phyloP scores from a whole-genome alignment of 1,140 invertebrate genomes.

The Brachionus sp. region DNA sequence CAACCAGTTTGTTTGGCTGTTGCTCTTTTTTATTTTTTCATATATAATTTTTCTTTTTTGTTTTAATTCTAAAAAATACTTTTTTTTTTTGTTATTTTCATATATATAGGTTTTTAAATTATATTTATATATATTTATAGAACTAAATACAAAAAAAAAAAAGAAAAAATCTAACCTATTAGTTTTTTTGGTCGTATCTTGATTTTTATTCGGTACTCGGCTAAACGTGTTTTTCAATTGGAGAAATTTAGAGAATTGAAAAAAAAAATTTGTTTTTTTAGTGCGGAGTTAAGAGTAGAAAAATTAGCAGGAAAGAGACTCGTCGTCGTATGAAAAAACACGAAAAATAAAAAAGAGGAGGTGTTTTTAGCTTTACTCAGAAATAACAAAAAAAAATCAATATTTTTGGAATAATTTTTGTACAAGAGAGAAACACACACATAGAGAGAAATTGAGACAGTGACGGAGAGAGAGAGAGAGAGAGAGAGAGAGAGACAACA shows the following conservation, averaged over 20 bases:
- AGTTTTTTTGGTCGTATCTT: background rate
- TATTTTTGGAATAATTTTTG: conserved; percentile 33
- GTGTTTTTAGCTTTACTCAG: background rate
- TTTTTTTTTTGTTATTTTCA: too few species aligned
- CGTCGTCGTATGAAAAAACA: background rate
- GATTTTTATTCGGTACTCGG: conserved; percentile 2
- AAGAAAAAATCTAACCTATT: background rate
- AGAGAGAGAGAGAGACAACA: background rate
- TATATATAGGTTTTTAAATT: background rate
- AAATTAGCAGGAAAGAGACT: conserved; percentile 29
- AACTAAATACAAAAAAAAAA: too few species aligned
- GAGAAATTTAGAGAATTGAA: background rate
- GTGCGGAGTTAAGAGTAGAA: background rate
- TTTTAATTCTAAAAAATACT: too few species aligned
- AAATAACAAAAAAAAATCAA: conserved; percentile 19
- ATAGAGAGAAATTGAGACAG: too few species aligned
- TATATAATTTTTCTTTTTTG: too few species aligned
- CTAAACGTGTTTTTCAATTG: conserved; percentile 20
- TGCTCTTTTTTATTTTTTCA: too few species aligned
- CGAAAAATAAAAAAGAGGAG: background rate
- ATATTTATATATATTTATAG: background rate
- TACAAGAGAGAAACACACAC: background rate
- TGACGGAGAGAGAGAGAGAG: background rate
- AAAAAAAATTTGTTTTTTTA: background rate
- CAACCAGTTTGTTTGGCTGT: too few species aligned